phyloP scores from a whole-genome alignment of 2,797 vertebrate genomes.

The Coregonus suidteri region DNA sequence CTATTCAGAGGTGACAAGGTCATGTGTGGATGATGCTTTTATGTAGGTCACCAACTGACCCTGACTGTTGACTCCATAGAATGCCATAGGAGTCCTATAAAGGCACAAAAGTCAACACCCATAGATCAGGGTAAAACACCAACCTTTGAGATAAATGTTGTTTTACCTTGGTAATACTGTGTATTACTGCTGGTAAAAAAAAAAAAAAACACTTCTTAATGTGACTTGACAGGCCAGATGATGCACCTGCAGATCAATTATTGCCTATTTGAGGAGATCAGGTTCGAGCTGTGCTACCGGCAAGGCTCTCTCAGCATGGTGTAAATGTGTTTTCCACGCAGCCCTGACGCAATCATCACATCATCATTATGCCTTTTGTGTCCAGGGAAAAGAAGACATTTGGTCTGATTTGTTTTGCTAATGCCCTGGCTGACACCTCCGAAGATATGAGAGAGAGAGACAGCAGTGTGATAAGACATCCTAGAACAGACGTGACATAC shows the following conservation, averaged over 20 bases:
- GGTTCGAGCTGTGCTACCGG: constrained; percentile 26
- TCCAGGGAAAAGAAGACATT: constrained; percentile 34
- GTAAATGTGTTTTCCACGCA: constrained; percentile 42
- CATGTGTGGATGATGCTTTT: not conserved
- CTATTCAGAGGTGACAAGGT: too few relatives aligned
- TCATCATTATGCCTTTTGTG: constrained; percentile 46
- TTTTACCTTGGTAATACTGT: not conserved
- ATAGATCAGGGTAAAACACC: not conserved
- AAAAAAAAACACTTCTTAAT: constrained; percentile 4
- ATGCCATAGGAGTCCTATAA: not conserved
- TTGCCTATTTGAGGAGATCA: constrained; percentile 12
- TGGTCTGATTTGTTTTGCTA: constrained; percentile 52
- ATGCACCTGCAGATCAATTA: constrained; percentile 24
- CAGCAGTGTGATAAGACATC: constrained; percentile 23
- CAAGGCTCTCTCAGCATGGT: constrained; percentile 38
- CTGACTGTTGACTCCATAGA: not conserved
- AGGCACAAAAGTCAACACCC: not conserved
- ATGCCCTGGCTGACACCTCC: constrained; percentile 41
- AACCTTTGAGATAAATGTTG: not conserved
- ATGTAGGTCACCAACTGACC: not conserved
- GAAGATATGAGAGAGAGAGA: constrained; percentile 25
- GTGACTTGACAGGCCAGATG: constrained; percentile 7
- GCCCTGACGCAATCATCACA: constrained; percentile 34
- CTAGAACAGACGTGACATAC: constrained; percentile 34
- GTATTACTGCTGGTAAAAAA: constrained; percentile 4